Evolutionary conservation across 2,797 vertebrate genomes (phyloP).

Genomic region (Sebastes kiyomatsui): DNA sequence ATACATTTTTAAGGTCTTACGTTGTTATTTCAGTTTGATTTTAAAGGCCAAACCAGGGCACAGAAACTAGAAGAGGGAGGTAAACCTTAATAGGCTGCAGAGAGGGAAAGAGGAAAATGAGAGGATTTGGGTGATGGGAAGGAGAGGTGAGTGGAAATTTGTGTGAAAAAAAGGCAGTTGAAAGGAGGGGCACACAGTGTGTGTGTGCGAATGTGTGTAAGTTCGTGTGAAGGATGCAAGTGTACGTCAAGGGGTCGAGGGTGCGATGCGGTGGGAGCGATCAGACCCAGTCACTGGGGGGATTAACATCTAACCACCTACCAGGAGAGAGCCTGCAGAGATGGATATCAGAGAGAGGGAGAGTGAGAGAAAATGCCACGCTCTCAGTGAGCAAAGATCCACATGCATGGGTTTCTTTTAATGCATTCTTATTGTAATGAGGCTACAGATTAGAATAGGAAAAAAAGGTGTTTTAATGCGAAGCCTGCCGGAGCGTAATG

Average conservation of each 20-base stretch:
- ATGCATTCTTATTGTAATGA: slow-evolving; percentile 70
- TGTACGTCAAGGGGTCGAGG: slow-evolving; percentile 1
- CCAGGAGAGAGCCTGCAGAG: slow-evolving; percentile 48
- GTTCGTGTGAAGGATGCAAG: slow-evolving; percentile 27
- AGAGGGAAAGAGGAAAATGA: neutral
- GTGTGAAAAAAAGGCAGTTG: neutral
- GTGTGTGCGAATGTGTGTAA: neutral
- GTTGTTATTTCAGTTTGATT: slow-evolving; percentile 24
- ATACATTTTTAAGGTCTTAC: slow-evolving; percentile 28
- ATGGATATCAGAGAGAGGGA: slow-evolving; percentile 48
- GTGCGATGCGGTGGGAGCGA: slow-evolving; percentile 34
- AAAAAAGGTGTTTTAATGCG: slow-evolving; percentile 28
- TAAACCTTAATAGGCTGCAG: slow-evolving; percentile 4
- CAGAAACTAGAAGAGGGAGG: neutral
- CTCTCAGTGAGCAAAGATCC: slow-evolving; percentile 8
- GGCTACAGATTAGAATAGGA: slow-evolving; percentile 53
- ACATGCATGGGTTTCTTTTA: slow-evolving; percentile 33
- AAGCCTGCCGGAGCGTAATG: slow-evolving; percentile 29
- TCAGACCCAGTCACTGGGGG: slow-evolving; percentile 60
- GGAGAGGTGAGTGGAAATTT: neutral
- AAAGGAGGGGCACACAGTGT: neutral
- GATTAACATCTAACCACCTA: slow-evolving; percentile 61
- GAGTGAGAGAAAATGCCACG: neutral
- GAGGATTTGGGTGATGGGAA: slow-evolving; percentile 31
- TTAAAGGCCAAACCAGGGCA: slow-evolving; percentile 28